A percentile compares a stretch with the other conserved stretches of the same genome.
Conservation (phyloP, 2,888 invertebrate genomes). For the Pseudoips prasinana region DNA sequence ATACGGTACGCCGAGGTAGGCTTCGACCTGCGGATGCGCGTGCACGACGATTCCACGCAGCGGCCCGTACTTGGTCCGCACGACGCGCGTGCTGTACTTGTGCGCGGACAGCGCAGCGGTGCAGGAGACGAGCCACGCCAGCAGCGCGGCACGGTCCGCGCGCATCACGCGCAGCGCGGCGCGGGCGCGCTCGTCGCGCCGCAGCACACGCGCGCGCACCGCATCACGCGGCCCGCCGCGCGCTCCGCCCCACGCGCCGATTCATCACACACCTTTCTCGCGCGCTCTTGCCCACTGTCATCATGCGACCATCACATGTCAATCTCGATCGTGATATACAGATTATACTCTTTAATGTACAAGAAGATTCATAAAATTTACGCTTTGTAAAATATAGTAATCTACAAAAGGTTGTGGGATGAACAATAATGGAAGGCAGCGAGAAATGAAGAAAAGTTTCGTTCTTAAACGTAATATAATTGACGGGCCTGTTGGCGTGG, state of each 20-base stretch:
- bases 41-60: constrained; percentile 92
- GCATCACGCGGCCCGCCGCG: constrained; percentile 59
- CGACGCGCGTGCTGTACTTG: constrained; percentile 91
- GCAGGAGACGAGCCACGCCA: constrained; percentile 81
- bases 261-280: constrained; percentile 60
- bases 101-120: constrained; percentile 83
- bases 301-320: no score
- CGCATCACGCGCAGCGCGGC: constrained; percentile 71
- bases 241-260: constrained; percentile 48
- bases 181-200: constrained; percentile 55
- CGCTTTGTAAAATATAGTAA: no score
- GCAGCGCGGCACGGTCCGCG: constrained; percentile 77
- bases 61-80: constrained; percentile 94
- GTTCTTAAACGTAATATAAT: no score
- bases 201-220: constrained; percentile 54
- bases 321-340: no score
- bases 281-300: constrained; percentile 61
- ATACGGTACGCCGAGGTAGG: constrained; percentile 96
- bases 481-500: no score
- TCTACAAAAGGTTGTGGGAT: no score
- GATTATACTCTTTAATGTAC: no score
- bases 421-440: no score
- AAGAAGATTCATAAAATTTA: no score
- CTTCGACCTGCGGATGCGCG: constrained; percentile 92
- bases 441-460: no score